Percentiles rank a stretch among this genome's conserved stretches.
These are phyloP conservation scores for Darevskia mixta DNA, from an alignment of 2,797 vertebrate species.

Conservation along the genomic window DNA sequence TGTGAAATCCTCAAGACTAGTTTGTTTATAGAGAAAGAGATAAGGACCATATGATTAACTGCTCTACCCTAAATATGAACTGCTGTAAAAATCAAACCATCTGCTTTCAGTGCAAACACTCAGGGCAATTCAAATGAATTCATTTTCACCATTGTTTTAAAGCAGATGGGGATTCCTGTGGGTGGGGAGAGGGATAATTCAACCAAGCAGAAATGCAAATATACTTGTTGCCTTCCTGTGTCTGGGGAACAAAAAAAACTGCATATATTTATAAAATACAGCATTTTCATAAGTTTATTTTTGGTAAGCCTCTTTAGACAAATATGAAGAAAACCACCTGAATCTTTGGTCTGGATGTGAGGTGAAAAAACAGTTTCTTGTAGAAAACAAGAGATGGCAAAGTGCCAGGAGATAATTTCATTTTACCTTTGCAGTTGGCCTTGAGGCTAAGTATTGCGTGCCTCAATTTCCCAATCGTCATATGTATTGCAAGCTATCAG, in stretches of 20 bases:
- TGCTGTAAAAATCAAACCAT: slow-evolving; percentile 20
- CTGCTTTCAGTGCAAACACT: slow-evolving; percentile 14
- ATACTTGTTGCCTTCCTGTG: not conserved
- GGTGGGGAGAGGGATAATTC: not conserved
- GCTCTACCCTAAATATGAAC: slow-evolving; percentile 5
- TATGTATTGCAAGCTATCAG: accelerated
- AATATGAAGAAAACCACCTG: not conserved
- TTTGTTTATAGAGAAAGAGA: slow-evolving; percentile 22
- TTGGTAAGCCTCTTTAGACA: not conserved
- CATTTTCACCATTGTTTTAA: not conserved
- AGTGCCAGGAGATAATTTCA: not conserved
- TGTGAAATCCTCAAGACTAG: not conserved
- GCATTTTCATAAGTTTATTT: not conserved
- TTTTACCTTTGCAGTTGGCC: not conserved
- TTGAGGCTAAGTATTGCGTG: not conserved
- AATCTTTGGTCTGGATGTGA: not conserved
- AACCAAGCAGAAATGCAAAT: not conserved
- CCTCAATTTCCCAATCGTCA: accelerated
- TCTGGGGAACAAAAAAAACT: not conserved
- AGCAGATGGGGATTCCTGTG: not conserved
- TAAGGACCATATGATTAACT: slow-evolving; percentile 31
- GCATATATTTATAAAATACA: too few relatives aligned
- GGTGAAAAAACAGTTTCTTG: not conserved
- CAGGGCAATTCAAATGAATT: not conserved
- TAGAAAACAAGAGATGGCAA: not conserved